Evolutionary conservation across 1,140 invertebrate species (phyloP).

Genomic region (Trissolcus basalis): DNA sequence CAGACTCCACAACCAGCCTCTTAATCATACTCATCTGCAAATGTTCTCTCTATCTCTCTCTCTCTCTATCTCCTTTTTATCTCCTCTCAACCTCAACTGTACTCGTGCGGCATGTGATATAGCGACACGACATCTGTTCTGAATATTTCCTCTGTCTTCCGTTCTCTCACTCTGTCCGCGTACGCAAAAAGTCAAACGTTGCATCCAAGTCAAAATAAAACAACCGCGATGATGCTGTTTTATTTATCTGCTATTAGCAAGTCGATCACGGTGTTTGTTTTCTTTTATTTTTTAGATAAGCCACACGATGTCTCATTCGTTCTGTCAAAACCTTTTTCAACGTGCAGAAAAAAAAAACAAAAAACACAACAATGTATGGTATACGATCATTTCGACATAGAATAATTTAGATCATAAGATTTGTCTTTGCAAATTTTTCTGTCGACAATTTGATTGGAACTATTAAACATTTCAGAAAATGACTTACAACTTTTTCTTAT

Average conservation of each 20-base stretch:
- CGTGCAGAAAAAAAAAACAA: too few species aligned
- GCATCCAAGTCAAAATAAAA: constrained; percentile 38
- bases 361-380: too few species aligned
- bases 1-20: constrained; percentile 31
- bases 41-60: constrained; percentile 23
- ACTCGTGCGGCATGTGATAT: constrained; percentile 68
- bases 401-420: too few species aligned
- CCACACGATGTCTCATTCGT: constrained; percentile 27
- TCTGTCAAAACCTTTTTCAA: too few species aligned
- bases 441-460: too few species aligned
- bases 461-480: too few species aligned
- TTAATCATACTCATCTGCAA: constrained; percentile 48
- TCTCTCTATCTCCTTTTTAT: constrained; percentile 40
- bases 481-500: too few species aligned
- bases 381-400: too few species aligned
- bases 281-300: constrained; percentile 61
- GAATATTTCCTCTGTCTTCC: constrained; percentile 14
- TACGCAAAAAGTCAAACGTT: constrained; percentile 7
- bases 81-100: not conserved
- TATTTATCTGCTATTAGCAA: constrained; percentile 76
- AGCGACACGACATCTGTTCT: constrained; percentile 46
- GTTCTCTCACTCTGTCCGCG: constrained; percentile 36
- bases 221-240: constrained; percentile 52
- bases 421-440: not conserved
- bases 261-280: constrained; percentile 43